Evolutionary conservation across 2,888 invertebrate species (phyloP), one percentile per base, ranked within the genome.

Genomic region (Sabellastarte sp.): DNA sequence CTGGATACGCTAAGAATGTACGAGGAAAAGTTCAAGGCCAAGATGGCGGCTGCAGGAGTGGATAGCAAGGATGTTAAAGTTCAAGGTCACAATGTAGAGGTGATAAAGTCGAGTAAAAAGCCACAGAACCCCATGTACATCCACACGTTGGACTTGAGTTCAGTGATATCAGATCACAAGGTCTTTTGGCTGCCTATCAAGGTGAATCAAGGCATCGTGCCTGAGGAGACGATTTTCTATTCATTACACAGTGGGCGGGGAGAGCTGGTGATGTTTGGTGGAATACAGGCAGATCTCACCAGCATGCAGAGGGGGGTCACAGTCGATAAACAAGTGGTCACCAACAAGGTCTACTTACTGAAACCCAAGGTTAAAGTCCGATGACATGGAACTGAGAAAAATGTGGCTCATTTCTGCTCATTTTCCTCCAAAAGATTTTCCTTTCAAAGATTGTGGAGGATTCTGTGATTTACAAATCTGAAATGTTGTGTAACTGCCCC

Each of bases 241-340:
- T 91, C 93, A 33, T 87, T 96, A 74, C 90, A 94, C 3, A 89
- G 90, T 70, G 96, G 95, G 20, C 91, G 93, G 79, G 93, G 93
- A 15, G 96, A 97, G 86, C 85, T 97, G 32, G 90, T 97, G 61
- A 90, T 97, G 88, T 96, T 97, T 86, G 96, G 96, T n/a, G 97
- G 96, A 64, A 93, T 96, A 71, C 90, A 79, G 59, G 75, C 74
- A 30, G 80, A 80, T 58, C 71, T 79, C 58, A 73, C 73, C 55
- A 72, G 74, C 5, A 78, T 82, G 74, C 78, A 79, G 68, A 67
- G 75, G 41, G 76, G 75, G 32, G 15, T 63, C 24, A 26, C 20
- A 53, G 28, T 5, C 20, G 26, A 26, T 26, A 26, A 5, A 5
- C 53, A 10, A 5, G 28, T 26, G 4, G 53, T 53, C 26, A 53